Percentiles rank a stretch among this genome's conserved stretches.
phyloP scores from a whole-genome alignment of 2,113 vertebrate genomes.

The Corythaixoides concolor region DNA sequence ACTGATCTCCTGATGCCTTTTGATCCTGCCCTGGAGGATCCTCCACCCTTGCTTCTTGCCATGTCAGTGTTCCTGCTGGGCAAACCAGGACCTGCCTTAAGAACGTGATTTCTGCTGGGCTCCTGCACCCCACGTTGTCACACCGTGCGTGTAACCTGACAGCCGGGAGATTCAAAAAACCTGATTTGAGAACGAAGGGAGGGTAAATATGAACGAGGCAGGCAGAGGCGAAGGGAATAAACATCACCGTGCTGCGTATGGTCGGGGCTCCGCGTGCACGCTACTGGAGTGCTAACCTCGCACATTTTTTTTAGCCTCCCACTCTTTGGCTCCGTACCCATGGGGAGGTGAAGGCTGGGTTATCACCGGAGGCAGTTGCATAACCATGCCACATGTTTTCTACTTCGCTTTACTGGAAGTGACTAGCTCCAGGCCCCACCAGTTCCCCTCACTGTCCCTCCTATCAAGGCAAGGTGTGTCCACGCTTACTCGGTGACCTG shows the following conservation, averaged over 20 bases:
- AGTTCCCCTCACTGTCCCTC: not conserved
- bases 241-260: not conserved
- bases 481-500: not conserved
- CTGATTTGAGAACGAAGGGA: not conserved
- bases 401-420: not conserved
- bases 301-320: conserved; percentile 26
- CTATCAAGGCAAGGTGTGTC: not conserved
- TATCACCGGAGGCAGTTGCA: not conserved
- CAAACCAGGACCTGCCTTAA: not conserved
- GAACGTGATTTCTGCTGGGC: not conserved
- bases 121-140: not conserved
- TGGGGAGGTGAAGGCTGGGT: not conserved
- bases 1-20: not conserved
- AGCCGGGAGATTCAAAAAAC: not conserved
- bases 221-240: not conserved
- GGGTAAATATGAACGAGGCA: not conserved
- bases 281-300: not conserved
- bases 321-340: not conserved
- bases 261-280: not conserved
- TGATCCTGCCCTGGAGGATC: not conserved
- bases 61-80: not conserved
- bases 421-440: not conserved
- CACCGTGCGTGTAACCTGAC: not conserved
- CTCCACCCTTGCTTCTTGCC: rapidly evolving
- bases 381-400: not conserved